These are phyloP conservation scores for Lasioglossum baleicum DNA, from an alignment of 1,140 invertebrate genomes.

Conservation along the genomic window DNA sequence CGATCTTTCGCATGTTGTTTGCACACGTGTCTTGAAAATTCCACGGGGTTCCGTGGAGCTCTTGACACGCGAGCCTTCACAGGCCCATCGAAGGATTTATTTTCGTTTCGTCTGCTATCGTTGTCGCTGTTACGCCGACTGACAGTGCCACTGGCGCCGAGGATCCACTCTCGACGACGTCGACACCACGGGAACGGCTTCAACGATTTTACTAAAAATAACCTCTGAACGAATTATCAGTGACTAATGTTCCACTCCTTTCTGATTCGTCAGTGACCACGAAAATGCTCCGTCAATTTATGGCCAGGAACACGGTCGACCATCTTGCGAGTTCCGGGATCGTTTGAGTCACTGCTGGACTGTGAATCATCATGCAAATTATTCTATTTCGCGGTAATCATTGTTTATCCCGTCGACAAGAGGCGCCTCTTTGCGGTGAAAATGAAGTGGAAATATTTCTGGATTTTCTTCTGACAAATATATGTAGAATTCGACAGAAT, in stretches of 20 bases:
- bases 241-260: slow-evolving; percentile 62
- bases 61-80: slow-evolving; percentile 37
- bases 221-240: slow-evolving; percentile 70
- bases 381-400: no score
- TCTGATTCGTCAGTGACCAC: slow-evolving; percentile 22
- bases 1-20: slow-evolving; percentile 45
- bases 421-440: no score
- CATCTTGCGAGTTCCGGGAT: no score
- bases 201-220: slow-evolving; percentile 65
- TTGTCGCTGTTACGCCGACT: slow-evolving; percentile 46
- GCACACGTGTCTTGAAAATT: slow-evolving; percentile 57
- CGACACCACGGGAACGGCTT: slow-evolving; percentile 4
- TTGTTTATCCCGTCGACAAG: no score
- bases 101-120: slow-evolving; percentile 51
- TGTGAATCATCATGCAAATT: no score
- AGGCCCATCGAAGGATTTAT: slow-evolving; percentile 57
- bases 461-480: no score
- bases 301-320: neutral
- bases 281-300: slow-evolving; percentile 12
- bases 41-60: slow-evolving; percentile 3
- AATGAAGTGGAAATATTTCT: no score
- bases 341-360: no score
- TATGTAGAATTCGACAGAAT: no score
- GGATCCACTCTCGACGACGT: slow-evolving; percentile 45
- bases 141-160: slow-evolving; percentile 53